Evolutionary conservation across 2,797 vertebrate species (phyloP).

Genomic region (Perodicticus potto): DNA sequence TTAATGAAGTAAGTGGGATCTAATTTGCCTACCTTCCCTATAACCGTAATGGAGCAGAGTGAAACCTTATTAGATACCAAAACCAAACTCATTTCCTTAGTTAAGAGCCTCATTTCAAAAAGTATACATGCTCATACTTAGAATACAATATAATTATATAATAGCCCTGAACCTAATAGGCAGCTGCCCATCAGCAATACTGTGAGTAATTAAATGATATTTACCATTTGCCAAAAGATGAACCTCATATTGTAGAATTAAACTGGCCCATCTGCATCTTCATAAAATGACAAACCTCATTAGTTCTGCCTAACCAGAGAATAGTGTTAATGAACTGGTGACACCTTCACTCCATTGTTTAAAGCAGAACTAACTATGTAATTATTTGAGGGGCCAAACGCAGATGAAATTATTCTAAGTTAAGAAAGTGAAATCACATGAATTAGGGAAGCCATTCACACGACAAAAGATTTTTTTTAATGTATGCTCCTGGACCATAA

Average conservation of each 20-base stretch:
- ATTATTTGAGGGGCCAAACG: slow-evolving; percentile 32
- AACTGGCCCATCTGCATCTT: slow-evolving; percentile 87
- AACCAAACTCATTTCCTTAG: slow-evolving; percentile 54
- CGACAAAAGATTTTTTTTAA: neutral
- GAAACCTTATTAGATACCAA: slow-evolving; percentile 44
- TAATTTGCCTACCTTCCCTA: neutral
- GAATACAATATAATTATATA: slow-evolving; percentile 13
- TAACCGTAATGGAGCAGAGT: neutral
- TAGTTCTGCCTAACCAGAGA: slow-evolving; percentile 87
- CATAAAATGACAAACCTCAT: slow-evolving; percentile 88
- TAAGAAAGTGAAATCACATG: slow-evolving; percentile 38
- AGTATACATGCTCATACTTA: slow-evolving; percentile 40
- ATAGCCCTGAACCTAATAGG: slow-evolving; percentile 22
- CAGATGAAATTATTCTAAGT: slow-evolving; percentile 23
- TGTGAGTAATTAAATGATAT: slow-evolving; percentile 83
- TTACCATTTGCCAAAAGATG: slow-evolving; percentile 83
- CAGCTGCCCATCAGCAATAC: slow-evolving; percentile 64
- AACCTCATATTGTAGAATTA: slow-evolving; percentile 85
- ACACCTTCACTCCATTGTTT: slow-evolving; percentile 77
- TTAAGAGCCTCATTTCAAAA: slow-evolving; percentile 58
- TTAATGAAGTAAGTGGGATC: slow-evolving; percentile 3
- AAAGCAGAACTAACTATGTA: slow-evolving; percentile 54
- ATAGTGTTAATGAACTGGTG: slow-evolving; percentile 85
- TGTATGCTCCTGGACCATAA: neutral
- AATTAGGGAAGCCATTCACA: slow-evolving; percentile 23